Conservation (phyloP, 2,888 invertebrate genomes). For the Cerceris ruficornis region DNA sequence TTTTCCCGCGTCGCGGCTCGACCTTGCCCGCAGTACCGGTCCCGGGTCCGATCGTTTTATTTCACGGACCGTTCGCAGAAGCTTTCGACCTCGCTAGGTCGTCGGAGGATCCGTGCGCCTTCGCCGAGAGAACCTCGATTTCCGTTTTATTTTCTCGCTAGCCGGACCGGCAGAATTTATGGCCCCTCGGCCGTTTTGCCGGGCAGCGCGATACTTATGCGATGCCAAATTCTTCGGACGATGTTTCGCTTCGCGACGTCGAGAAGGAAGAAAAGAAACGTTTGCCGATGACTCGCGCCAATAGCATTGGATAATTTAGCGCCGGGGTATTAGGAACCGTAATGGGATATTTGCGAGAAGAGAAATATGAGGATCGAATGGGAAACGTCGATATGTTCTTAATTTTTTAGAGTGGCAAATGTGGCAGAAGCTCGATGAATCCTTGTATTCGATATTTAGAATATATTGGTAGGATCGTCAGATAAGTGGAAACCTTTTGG, state of each 20-base stretch:
- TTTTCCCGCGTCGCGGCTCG: constrained; percentile 53
- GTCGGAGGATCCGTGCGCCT: constrained; percentile 42
- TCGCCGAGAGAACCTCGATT: constrained; percentile 66
- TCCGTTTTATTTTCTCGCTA: constrained; percentile 64
- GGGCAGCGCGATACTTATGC: constrained; percentile 50
- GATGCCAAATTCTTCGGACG: constrained; percentile 60
- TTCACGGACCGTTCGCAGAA: constrained; percentile 30
- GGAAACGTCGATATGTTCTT: too few species aligned
- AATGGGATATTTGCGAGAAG: too few species aligned
- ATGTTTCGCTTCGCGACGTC: constrained; percentile 27
- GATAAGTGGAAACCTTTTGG: too few species aligned
- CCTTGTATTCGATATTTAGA: too few species aligned
- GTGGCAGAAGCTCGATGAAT: too few species aligned
- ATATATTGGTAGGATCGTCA: too few species aligned
- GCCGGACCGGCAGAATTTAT: constrained; percentile 55
- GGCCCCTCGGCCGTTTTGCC: constrained; percentile 50
- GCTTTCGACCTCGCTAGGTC: constrained; percentile 47
- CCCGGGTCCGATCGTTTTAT: constrained; percentile 53
- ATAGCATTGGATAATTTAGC: background rate
- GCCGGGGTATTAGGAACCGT: too few species aligned
- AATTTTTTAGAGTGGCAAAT: too few species aligned
- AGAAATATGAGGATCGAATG: too few species aligned
- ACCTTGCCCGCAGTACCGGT: constrained; percentile 48
- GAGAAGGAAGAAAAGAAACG: background rate
- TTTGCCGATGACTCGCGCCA: background rate